Base-by-base conservation (phyloP, 2,113 vertebrate genomes). In the Maccullochella peelii region DNA sequence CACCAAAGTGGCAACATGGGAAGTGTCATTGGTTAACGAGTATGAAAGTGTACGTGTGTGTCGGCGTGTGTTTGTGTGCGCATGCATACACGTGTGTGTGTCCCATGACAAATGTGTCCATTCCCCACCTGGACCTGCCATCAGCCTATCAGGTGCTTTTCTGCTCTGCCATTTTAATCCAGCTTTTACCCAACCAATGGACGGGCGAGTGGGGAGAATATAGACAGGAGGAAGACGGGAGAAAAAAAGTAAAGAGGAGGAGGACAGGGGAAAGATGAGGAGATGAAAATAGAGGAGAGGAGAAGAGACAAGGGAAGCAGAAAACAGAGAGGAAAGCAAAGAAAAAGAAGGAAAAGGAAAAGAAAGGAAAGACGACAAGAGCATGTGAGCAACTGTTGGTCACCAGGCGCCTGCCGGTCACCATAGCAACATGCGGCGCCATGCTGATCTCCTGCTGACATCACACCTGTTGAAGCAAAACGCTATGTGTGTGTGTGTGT, bases 371-470 rank as follows among this genome's bases (percentile, higher is more conserved):
- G 52, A 85, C 52, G 44, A 86, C 50, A 21, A 75, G 88, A 87
- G 83, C 62, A 76, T 74, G 80, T 33, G 70, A 89, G 83, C 72
- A 85, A 86, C 80, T 69, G 84, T 86, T 84, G 75, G 91, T 92
- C 85, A 84, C 86, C 82, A 89, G 85, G 89, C 38, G 73, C 89
- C 85, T 82, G 89, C 62, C 63, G 80, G 93, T 95, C 89, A 89
- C 94, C 94, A 95, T 95, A 85, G 95, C 86, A 94, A 95, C 94
- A 87, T 87, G 86, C 23, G 79, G 90, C 61, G 62, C 90, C 91
- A 93, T 52, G 82, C 89, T 85, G 89, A 67, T 90, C 69, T 75
- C 92, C 90, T 88, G 89, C 90, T 92, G 94, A 95, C 94, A 93
- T 93, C 93, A 94, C 91, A 93, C 93, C 87, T 92, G 94, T 92